Percentiles rank a stretch among this genome's conserved stretches.
Conservation (phyloP, 1,140 invertebrate species). For the Bilobella aurantiaca region DNA sequence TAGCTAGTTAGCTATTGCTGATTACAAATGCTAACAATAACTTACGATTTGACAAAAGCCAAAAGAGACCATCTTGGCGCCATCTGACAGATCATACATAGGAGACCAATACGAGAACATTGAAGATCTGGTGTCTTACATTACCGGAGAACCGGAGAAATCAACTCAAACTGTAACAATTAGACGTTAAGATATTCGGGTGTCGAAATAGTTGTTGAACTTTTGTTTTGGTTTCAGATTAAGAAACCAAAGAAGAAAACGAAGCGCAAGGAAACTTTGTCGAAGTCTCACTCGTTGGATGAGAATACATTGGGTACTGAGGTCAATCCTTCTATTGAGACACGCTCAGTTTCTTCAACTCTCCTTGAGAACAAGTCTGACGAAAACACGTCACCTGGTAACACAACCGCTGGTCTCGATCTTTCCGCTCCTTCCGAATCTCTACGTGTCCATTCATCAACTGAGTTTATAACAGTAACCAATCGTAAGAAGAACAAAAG, state of each 20-base stretch:
- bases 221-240: background rate
- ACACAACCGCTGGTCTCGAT: background rate
- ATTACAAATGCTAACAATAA: too few relatives aligned
- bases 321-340: background rate
- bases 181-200: background rate
- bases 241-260: background rate
- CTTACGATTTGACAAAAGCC: too few relatives aligned
- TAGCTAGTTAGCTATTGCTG: too few relatives aligned
- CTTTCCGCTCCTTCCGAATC: background rate
- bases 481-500: conserved; percentile 2
- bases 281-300: background rate
- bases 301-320: background rate
- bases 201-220: background rate
- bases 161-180: background rate
- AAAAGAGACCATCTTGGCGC: background rate
- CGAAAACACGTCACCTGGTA: background rate
- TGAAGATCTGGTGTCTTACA: background rate
- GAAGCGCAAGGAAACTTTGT: conserved; percentile 1
- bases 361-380: conserved; percentile 1
- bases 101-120: background rate
- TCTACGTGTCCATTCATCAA: background rate
- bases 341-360: background rate
- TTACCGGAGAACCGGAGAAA: background rate
- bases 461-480: background rate
- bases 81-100: background rate